Percentiles rank a stretch among this genome's conserved stretches.
phyloP scores from a whole-genome alignment of 2,113 vertebrate species.

The Potamarius usumacintae region DNA sequence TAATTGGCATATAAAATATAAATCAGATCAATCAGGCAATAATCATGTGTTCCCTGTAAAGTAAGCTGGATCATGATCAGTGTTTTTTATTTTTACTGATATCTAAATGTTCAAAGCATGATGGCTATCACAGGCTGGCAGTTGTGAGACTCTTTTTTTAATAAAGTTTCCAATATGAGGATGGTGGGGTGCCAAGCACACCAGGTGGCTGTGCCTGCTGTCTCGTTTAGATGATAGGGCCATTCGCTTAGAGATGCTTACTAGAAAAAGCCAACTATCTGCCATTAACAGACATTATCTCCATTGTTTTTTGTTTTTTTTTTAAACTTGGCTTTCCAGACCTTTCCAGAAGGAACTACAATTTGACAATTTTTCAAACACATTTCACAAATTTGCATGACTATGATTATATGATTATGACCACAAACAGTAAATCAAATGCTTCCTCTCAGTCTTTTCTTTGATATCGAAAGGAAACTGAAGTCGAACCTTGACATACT shows the following conservation, averaged over 20 bases:
- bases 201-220: slow-evolving; percentile 21
- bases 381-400: neutral
- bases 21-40: slow-evolving; percentile 29
- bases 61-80: slow-evolving; percentile 9
- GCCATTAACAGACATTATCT: slow-evolving; percentile 4
- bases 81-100: slow-evolving; percentile 2
- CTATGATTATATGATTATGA: neutral
- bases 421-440: neutral
- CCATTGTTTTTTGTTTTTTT: neutral
- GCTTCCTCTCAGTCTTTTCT: neutral
- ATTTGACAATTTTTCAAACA: neutral
- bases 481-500: neutral
- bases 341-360: neutral
- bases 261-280: neutral
- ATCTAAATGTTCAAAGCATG: neutral
- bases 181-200: neutral
- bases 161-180: slow-evolving; percentile 33
- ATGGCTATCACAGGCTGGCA: slow-evolving; percentile 19
- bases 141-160: slow-evolving; percentile 23
- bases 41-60: slow-evolving; percentile 10
- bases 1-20: neutral
- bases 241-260: neutral
- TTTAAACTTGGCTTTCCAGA: no score
- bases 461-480: neutral
- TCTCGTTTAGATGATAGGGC: slow-evolving; percentile 43